A percentile compares a stretch with the other conserved stretches of the same genome.
phyloP scores from a whole-genome alignment of 2,113 vertebrate genomes.

The Chionodraco myersi region DNA sequence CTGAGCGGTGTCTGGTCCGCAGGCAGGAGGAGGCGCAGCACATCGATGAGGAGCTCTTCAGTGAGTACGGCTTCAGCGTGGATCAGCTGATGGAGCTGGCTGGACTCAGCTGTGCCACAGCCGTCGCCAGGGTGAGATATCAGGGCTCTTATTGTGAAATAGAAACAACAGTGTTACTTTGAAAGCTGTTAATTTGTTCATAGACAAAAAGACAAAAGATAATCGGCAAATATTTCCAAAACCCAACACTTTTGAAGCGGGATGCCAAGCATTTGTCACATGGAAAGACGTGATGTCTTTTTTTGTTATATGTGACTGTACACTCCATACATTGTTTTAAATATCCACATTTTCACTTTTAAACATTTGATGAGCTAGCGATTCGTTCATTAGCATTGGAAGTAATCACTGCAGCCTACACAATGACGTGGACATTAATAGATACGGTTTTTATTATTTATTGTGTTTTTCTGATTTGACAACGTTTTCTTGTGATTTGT shows the following conservation, averaged over 20 bases:
- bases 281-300: not conserved
- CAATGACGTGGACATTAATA: no score
- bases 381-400: no score
- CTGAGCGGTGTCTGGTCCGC: slow-evolving; percentile 34
- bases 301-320: no score
- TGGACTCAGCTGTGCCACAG: slow-evolving; percentile 93
- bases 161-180: not conserved
- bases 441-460: no score
- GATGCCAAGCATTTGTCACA: not conserved
- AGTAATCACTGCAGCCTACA: no score
- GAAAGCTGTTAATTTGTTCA: not conserved
- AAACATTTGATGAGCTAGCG: no score
- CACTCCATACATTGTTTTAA: no score
- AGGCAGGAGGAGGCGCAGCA: slow-evolving; percentile 96
- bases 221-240: not conserved
- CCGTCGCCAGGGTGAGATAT: slow-evolving; percentile 87
- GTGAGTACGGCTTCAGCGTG: slow-evolving; percentile 93
- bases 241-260: not conserved
- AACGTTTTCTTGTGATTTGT: no score
- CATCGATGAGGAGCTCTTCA: slow-evolving; percentile 95
- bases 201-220: not conserved
- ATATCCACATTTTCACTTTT: no score
- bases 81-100: slow-evolving; percentile 99
- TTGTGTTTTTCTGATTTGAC: no score
- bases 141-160: slow-evolving; percentile 1